Percentiles rank a stretch among this genome's conserved stretches.
Evolutionary conservation across 2,888 invertebrate species (phyloP).

Genomic region (Halocaridina rubra): DNA sequence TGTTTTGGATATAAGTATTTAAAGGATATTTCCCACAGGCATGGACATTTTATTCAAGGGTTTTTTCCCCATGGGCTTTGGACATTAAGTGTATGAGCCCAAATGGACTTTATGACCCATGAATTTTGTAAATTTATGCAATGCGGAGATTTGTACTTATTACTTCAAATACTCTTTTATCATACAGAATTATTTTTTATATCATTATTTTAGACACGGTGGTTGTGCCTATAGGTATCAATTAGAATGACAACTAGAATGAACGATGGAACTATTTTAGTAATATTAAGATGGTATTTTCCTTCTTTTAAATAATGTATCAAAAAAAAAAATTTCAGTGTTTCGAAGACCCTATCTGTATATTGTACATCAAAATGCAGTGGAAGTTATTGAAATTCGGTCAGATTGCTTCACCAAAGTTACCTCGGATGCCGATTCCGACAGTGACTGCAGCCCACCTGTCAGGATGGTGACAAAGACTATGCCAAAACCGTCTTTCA

Average conservation of each 20-base stretch:
- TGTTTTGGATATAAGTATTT: too few species aligned
- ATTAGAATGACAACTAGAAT: too few species aligned
- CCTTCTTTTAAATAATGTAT: background rate
- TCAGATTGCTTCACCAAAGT: slow-evolving; percentile 65
- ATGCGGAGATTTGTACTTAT: too few species aligned
- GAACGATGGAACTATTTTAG: too few species aligned
- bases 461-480: slow-evolving; percentile 28
- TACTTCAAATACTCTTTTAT: too few species aligned
- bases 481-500: slow-evolving; percentile 24
- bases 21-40: too few species aligned
- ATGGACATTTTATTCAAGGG: too few species aligned
- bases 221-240: too few species aligned
- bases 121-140: background rate
- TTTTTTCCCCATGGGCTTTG: too few species aligned
- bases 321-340: slow-evolving; percentile 39
- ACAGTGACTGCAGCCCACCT: slow-evolving; percentile 29
- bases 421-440: slow-evolving; percentile 65
- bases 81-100: too few species aligned
- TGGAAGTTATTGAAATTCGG: slow-evolving; percentile 72
- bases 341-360: slow-evolving; percentile 74
- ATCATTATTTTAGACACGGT: too few species aligned
- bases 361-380: slow-evolving; percentile 77
- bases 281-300: background rate
- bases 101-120: background rate
- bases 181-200: too few species aligned